Conservation (phyloP, 2,113 vertebrate species). For the Coregonus clupeaformis region DNA sequence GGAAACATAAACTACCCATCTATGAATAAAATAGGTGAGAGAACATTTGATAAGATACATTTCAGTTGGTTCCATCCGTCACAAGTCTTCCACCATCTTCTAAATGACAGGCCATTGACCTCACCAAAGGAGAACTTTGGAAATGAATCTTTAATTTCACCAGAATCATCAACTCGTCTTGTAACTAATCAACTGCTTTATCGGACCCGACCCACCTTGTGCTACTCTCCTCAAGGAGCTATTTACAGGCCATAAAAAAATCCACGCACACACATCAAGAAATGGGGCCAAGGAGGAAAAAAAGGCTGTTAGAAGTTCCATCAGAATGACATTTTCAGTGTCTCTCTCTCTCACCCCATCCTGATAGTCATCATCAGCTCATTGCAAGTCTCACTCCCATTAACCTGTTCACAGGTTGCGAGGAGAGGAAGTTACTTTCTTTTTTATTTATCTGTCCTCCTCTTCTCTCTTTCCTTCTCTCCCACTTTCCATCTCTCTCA, state of each 20-base stretch:
- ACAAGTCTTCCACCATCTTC: not conserved
- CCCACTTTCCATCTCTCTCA: conserved; percentile 54
- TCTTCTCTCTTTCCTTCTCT: conserved; percentile 47
- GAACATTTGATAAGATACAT: not conserved
- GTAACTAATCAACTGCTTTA: conserved; percentile 41
- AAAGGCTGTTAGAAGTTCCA: conserved; percentile 66
- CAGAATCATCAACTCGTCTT: conserved; percentile 32
- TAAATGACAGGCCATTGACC: conserved; percentile 16
- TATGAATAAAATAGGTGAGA: not conserved
- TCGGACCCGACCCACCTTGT: conserved; percentile 33
- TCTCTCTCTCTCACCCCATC: conserved; percentile 30
- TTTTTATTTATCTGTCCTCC: conserved; percentile 19
- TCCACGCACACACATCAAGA: conserved; percentile 31
- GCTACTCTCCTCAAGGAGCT: conserved; percentile 43
- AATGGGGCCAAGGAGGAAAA: conserved; percentile 67
- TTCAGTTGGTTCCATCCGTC: conserved; percentile 1
- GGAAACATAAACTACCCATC: not conserved
- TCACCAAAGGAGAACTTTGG: conserved; percentile 25
- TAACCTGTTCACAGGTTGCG: conserved; percentile 59
- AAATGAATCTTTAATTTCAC: conserved; percentile 37
- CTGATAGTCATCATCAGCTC: conserved; percentile 60
- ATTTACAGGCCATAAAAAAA: conserved; percentile 43
- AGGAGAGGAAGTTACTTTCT: conserved; percentile 39
- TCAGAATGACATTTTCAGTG: conserved; percentile 68
- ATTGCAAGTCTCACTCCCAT: conserved; percentile 54